Evolutionary conservation across 2,797 vertebrate species (phyloP), one percentile per base, ranked within the genome.

Genomic region (Naso thynnoides): DNA sequence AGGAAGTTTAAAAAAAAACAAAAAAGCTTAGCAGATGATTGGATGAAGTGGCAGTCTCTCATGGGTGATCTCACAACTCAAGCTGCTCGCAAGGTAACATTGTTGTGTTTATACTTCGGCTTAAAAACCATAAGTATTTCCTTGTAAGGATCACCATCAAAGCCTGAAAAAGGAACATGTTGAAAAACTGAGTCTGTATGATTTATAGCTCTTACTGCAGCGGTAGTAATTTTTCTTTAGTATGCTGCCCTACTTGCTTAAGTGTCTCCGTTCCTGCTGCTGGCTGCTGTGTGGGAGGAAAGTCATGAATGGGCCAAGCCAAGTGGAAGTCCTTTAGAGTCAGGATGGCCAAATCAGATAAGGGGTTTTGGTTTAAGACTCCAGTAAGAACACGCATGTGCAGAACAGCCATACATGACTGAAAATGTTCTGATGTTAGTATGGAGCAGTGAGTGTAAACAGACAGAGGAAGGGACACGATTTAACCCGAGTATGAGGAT

Each of bases 321-420:
- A 68, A 80, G 76, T 76, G 78, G 81, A 87, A 87, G 79, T 86
- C 79, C 80, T 87, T 79, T 63, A 54, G 62, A 84, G 57, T 29
- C 58, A 63, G 78, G 70, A 81, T 60, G 73, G 78, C 82, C 78
- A 76, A 71, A 64, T 75, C 67, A 61, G 73, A 87, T 78, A 82
- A 82, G 81, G 82, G 73, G 49, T 60, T 65, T 67, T 53, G 50
- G 57, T 82, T 63, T 41, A 59, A n/a, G 63, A 48, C 58, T 59
- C 49, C 61, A 47, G 55, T 56, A 64, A n/a, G n/a, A 83, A 61
- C 47, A 74, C 59, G 38, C 23, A 27, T 47, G 19, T 16, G 27
- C 71, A 41, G 33, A 69, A 42, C 63, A 66, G 65, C 39, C 60
- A 47, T 77, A 79, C 79, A 75, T 27, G 33, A 48, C 57, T 56